Conservation (phyloP, 2,797 vertebrate genomes). For the Tadarida brasiliensis region DNA sequence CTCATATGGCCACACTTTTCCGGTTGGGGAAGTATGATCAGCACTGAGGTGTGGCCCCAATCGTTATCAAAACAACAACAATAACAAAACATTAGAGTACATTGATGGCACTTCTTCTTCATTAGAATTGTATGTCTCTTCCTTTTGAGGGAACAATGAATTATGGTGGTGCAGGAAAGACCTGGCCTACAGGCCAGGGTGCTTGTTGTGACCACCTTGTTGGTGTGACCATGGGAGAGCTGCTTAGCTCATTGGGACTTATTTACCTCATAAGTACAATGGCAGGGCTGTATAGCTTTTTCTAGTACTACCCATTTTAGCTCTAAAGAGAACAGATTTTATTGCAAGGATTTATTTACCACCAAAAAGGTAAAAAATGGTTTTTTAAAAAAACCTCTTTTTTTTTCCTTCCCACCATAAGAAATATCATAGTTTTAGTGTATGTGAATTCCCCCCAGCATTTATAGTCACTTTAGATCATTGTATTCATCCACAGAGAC, state of each 20-base stretch:
- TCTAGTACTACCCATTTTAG: not conserved
- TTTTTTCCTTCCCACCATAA: not conserved
- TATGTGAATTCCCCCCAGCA: not conserved
- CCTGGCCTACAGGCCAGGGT: not conserved
- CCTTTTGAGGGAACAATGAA: not conserved
- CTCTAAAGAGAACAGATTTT: not conserved
- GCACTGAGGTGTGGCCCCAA: conserved; percentile 42
- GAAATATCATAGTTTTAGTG: not conserved
- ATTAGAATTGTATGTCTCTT: not conserved
- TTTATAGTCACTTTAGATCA: conserved; percentile 12
- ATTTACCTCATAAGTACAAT: conserved; percentile 12
- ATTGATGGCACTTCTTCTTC: not conserved
- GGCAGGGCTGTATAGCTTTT: not conserved
- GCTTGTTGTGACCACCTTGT: not conserved
- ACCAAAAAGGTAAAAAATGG: not conserved
- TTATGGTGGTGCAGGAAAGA: not conserved
- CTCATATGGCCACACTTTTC: conserved; percentile 62
- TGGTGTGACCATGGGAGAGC: not conserved
- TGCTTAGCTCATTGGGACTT: not conserved
- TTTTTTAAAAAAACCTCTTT: not conserved
- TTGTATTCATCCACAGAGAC: not conserved
- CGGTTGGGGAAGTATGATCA: conserved; percentile 44
- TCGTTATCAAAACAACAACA: not conserved
- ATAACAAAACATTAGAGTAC: not conserved
- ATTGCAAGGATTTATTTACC: not conserved